These are phyloP conservation scores for Lordiphosa stackelbergi DNA, from an alignment of 1,140 invertebrate genomes.

Conservation along the genomic window DNA sequence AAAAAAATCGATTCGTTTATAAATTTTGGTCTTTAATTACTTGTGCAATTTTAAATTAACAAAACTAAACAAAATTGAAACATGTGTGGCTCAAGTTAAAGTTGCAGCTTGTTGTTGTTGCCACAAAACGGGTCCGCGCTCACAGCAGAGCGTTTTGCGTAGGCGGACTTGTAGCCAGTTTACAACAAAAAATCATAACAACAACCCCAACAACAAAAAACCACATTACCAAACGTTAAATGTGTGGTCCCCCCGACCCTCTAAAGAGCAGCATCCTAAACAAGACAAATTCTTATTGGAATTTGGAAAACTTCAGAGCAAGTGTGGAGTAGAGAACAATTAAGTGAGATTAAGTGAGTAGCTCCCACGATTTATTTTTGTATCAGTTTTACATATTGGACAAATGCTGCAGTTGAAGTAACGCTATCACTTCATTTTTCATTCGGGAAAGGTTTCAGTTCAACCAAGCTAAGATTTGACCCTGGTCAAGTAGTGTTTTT, in stretches of 20 bases:
- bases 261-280: too few species aligned
- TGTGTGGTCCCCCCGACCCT: not conserved
- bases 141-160: slow-evolving; percentile 30
- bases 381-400: too few species aligned
- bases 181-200: slow-evolving; percentile 37
- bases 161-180: slow-evolving; percentile 64
- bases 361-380: too few species aligned
- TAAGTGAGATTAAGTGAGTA: too few species aligned
- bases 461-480: too few species aligned
- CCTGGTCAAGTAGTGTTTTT: too few species aligned
- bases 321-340: too few species aligned
- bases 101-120: slow-evolving; percentile 20
- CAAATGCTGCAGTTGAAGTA: too few species aligned
- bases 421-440: too few species aligned
- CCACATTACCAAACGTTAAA: slow-evolving; percentile 1
- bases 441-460: too few species aligned
- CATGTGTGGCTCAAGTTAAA: slow-evolving; percentile 34
- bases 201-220: slow-evolving; percentile 31
- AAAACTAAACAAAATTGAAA: slow-evolving; percentile 18
- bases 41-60: slow-evolving; percentile 44
- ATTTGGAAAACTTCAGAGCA: too few species aligned
- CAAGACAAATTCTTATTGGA: too few species aligned
- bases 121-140: slow-evolving; percentile 37
- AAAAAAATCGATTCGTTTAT: slow-evolving; percentile 66
- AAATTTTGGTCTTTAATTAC: slow-evolving; percentile 59